Base-by-base conservation (phyloP, 2,113 vertebrate species). In the Siniperca chuatsi region DNA sequence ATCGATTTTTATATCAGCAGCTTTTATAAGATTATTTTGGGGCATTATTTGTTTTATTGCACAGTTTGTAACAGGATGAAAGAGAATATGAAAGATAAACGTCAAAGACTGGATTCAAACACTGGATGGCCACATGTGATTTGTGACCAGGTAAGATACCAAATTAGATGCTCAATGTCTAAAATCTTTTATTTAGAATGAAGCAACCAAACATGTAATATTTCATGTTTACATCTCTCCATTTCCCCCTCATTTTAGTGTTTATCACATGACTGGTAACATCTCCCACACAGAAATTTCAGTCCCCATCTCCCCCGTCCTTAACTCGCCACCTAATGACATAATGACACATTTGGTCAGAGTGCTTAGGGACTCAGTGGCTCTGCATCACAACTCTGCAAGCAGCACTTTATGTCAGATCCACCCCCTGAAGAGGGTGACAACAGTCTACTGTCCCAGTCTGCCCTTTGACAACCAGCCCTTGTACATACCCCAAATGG, bases 331-430 rank as follows among this genome's bases (percentile, higher is more conserved):
- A 21, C 68, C 78, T 85, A 89, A 92, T 86, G 83, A 78, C 90
- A 92, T 84, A 84, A 85, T 90, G 77, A 86, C 77, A 81, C 82
- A 75, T 89, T 90, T 81, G 76, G 83, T 86, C 57, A 23, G 86
- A 83, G 87, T 70, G 80, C 78, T 82, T 42, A 33, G 52, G 65
- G 72, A 25, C 62, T 74, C 23, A 1, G 71, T 70, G 62, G 60
- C 75, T 58, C 71, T 15, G 23, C 84, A 73, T 66, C 65, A 40
- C 85, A 55, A 61, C 71, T 81, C 76, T 90, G 82, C 92, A 87
- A 85, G 91, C 86, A 83, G 78, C 62, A 64, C 80, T 84, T 79
- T 29, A 80, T 79, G 81, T 88, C 79, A 57, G 44, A 86, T 83
- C 84, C 74, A 7, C 82, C 81, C 85, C 64, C 75, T 44, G 46